Evolutionary conservation across 1,140 invertebrate genomes (phyloP), one percentile per base, ranked within the genome.

Genomic region (Drosophila lacertosa): DNA sequence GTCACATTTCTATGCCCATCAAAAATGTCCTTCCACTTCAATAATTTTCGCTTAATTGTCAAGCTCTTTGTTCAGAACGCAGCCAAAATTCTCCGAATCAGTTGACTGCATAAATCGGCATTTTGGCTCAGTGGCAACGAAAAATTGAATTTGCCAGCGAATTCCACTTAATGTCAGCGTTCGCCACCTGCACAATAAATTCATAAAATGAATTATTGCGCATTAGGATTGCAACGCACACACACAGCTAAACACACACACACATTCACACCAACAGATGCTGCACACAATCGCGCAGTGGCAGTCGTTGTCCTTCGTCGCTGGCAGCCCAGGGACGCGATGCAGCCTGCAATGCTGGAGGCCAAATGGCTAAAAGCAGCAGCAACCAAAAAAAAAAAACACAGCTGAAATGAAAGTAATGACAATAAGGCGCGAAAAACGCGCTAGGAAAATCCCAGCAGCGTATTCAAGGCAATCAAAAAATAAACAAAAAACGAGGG

Each of bases 191-290:
- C 51, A 42, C 53, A 69, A 63, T 62, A 69, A 54, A 60, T 65
- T 48, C 62, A 63, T 33, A 16, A 64, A 82, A 77, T 86, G 77
- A 86, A 75, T 88, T 86, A 86, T 59, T 81, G 74, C 74, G 82
- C 77, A 77, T 63, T 74, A 66, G 68, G 69, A 62, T 86, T 70
- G 53, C 54, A 62, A 51, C 33, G 47, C 55, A 26, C 50, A 53
- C 7, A 45, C 44, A 70, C n/a, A 45, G 11, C 32, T 2, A 0
- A 40, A n/a, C 16, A 13, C n/a, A n/a, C n/a, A 2, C 32, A 26
- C 10, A 7, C 20, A 15, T n/a, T 32, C 47, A 55, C 48, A 20
- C 37, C 35, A 18, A 45, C 35, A 37, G 37, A 24, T 22, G 54
- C 51, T 24, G 13, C 45, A 37, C 44, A 39, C 51, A 39, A 15